Base-by-base conservation (phyloP, 2,797 vertebrate genomes). In the Nasua narica region DNA sequence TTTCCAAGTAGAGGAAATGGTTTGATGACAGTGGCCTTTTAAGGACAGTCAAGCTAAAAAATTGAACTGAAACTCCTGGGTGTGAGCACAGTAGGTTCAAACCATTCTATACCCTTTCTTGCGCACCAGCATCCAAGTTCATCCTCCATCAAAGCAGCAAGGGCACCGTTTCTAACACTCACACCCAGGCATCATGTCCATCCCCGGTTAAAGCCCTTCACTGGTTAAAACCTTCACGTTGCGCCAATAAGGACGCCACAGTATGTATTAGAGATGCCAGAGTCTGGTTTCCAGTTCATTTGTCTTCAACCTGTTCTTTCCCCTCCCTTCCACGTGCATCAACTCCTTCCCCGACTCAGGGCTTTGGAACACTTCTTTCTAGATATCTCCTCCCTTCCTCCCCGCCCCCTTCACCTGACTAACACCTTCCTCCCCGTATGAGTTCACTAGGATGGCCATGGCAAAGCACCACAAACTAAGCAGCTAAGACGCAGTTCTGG, bases 281-380 rank as follows among this genome's bases (percentile, higher is more conserved):
- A 21, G 25, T 46, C 93, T 60, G n/a, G 29, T 18, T 58, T n/a
- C 65, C 35, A 43, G 25, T n/a, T 32, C 16, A 29, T 69, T 62
- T 58, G 7, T 56, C 15, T 83, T 35, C 48, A 13, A 13, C 16
- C 69, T 7, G 23, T 19, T 27, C 14, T 62, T 88, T 87, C n/a
- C 27, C 40, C 9, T n/a, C 1, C 1, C 14, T 27, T 48, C 56
- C 18, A 7, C 1, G 32, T 0, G 4, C 2, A 19, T 32, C n/a
- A 21, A 27, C 23, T 25, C 76, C 15, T 46, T 29, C 69, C 48
- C 56, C 43, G 16, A 19, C 70, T 43, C 4, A 6, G 60, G 12
- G 25, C 46, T 18, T 16, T 19, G 21, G 27, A 60, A 60, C 23
- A 21, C 54, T 74, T 58, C 86, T 50, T 37, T 35, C 40, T 5